Evolutionary conservation across 2,888 invertebrate genomes (phyloP).

Genomic region (Apotomis turbidana): DNA sequence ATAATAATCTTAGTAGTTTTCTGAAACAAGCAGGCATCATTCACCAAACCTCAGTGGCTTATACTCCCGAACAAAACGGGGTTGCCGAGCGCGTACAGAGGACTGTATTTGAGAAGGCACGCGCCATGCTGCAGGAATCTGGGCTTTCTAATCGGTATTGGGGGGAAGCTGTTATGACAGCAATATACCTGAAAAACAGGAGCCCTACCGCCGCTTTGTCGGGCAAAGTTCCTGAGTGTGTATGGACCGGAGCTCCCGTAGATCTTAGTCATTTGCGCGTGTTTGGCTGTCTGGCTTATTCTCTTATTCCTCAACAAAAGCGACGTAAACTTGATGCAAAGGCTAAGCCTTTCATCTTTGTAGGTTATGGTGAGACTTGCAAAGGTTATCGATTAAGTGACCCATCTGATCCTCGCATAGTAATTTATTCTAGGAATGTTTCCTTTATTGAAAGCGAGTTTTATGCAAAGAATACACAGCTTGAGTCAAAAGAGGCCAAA

Average conservation of each 20-base stretch:
- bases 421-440: not conserved
- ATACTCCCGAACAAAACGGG: constrained; percentile 17
- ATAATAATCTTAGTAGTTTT: not conserved
- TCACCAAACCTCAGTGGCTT: constrained; percentile 45
- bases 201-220: constrained; percentile 3
- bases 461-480: not conserved
- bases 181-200: not conserved
- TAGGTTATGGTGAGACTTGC: too few relatives aligned
- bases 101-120: constrained; percentile 25
- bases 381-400: too few relatives aligned
- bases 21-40: constrained; percentile 7
- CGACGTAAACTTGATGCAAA: too few relatives aligned
- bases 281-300: not conserved
- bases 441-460: not conserved
- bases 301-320: too few relatives aligned
- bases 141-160: not conserved
- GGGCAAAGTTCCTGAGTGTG: constrained; percentile 1
- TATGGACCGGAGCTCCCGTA: not conserved
- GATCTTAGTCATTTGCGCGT: not conserved
- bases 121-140: constrained; percentile 16
- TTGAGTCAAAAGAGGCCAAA: not conserved
- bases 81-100: not conserved
- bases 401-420: not conserved
- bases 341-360: too few relatives aligned
- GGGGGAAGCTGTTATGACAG: not conserved